Percentiles rank a stretch among this genome's conserved stretches.
Evolutionary conservation across 2,888 invertebrate genomes (phyloP).

Genomic region (Caenorhabditis becei): DNA sequence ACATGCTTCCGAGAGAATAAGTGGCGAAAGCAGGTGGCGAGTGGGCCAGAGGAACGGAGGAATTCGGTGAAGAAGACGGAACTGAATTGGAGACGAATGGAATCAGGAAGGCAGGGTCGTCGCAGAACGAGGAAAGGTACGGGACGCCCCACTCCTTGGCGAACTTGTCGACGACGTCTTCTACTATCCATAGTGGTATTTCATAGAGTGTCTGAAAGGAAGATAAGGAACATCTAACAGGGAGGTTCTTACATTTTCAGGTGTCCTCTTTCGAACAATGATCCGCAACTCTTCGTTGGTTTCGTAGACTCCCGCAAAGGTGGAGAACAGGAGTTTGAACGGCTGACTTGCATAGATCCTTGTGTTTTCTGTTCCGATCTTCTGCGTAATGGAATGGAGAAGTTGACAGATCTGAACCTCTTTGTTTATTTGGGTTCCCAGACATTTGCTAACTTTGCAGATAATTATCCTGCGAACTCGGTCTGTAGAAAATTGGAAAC

Average conservation of each 20-base stretch:
- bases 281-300: constrained; percentile 65
- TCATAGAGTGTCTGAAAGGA: constrained; percentile 58
- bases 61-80: constrained; percentile 25
- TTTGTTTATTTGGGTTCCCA: too few relatives aligned
- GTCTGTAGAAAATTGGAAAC: constrained; percentile 61
- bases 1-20: constrained; percentile 44
- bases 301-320: constrained; percentile 70
- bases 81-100: constrained; percentile 63
- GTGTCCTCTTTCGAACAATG: constrained; percentile 8
- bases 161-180: constrained; percentile 65
- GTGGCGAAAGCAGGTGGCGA: constrained; percentile 41
- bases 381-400: constrained; percentile 83
- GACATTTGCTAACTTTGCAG: constrained; percentile 52
- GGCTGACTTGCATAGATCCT: constrained; percentile 72
- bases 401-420: constrained; percentile 44
- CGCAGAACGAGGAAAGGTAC: constrained; percentile 69
- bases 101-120: constrained; percentile 68
- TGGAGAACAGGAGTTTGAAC: constrained; percentile 74
- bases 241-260: constrained; percentile 13
- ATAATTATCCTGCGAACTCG: constrained; percentile 60
- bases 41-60: constrained; percentile 22
- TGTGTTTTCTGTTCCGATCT: constrained; percentile 84
- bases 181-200: constrained; percentile 67
- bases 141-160: constrained; percentile 72
- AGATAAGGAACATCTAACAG: too few relatives aligned